phyloP scores from a whole-genome alignment of 2,113 vertebrate genomes.

The Plotosus lineatus region DNA sequence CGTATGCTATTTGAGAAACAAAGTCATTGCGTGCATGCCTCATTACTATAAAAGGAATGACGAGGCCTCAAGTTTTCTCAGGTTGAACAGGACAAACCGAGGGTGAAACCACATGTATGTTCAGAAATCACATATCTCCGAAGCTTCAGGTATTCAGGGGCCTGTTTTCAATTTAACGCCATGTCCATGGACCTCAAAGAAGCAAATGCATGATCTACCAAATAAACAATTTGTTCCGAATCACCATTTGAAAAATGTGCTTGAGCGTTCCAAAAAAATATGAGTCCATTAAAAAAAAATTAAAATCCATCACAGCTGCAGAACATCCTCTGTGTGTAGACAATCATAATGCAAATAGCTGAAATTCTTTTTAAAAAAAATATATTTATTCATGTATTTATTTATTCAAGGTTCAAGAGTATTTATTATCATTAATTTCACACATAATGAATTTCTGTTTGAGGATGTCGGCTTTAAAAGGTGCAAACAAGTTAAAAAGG shows the following conservation, averaged over 20 bases:
- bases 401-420: too few relatives aligned
- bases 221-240: background rate
- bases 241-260: background rate
- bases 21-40: constrained; percentile 27
- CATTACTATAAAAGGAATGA: constrained; percentile 44
- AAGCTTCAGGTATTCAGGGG: background rate
- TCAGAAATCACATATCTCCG: constrained; percentile 1
- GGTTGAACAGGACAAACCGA: constrained; percentile 9
- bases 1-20: constrained; percentile 50
- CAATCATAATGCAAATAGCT: constrained; percentile 21
- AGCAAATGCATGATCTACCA: background rate
- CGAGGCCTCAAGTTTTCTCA: constrained; percentile 31
- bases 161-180: constrained; percentile 19
- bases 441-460: too few relatives aligned
- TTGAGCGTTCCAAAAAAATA: background rate
- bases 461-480: too few relatives aligned
- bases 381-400: background rate
- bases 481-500: too few relatives aligned
- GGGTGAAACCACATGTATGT: constrained; percentile 15
- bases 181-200: background rate
- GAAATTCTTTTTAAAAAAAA: constrained; percentile 31
- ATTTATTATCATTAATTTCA: too few relatives aligned
- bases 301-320: background rate
- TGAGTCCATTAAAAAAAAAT: background rate
- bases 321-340: background rate